Percentiles rank a stretch among this genome's conserved stretches.
phyloP scores from a whole-genome alignment of 2,888 invertebrate genomes.

The Orthosia incerta region DNA sequence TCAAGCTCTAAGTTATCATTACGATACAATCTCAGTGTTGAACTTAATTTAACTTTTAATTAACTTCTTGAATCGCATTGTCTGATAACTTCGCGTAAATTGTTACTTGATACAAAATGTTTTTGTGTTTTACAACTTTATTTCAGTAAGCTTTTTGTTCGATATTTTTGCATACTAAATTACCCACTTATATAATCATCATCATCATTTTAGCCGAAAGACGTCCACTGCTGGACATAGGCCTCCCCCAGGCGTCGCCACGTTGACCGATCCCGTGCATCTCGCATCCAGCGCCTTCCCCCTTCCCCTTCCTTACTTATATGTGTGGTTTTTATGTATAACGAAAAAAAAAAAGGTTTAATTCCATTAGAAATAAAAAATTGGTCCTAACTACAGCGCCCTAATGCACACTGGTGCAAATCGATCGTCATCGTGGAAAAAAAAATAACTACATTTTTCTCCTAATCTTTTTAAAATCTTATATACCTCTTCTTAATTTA shows the following conservation, averaged over 20 bases:
- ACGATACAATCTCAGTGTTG: conserved; percentile 53
- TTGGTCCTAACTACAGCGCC: neutral
- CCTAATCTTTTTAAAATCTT: neutral
- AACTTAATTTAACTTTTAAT: conserved; percentile 52
- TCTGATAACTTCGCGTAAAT: conserved; percentile 20
- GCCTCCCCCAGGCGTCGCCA: no score
- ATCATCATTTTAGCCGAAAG: no score
- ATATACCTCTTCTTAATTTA: neutral
- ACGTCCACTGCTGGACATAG: no score
- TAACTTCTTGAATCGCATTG: conserved; percentile 39
- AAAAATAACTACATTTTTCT: no score
- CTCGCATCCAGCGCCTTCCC: no score
- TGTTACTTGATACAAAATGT: conserved; percentile 18
- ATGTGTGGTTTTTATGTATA: neutral
- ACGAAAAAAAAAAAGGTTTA: no score
- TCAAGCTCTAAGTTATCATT: conserved; percentile 33
- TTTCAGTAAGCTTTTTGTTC: neutral
- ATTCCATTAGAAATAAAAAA: no score
- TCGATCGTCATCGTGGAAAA: neutral
- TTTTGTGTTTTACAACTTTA: conserved; percentile 13
- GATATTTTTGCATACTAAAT: neutral
- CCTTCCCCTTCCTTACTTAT: no score
- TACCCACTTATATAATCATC: no score
- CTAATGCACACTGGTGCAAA: neutral
- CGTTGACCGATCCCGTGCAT: no score